Base-by-base conservation (phyloP, 2,888 invertebrate species). In the Cheilosia soror region DNA sequence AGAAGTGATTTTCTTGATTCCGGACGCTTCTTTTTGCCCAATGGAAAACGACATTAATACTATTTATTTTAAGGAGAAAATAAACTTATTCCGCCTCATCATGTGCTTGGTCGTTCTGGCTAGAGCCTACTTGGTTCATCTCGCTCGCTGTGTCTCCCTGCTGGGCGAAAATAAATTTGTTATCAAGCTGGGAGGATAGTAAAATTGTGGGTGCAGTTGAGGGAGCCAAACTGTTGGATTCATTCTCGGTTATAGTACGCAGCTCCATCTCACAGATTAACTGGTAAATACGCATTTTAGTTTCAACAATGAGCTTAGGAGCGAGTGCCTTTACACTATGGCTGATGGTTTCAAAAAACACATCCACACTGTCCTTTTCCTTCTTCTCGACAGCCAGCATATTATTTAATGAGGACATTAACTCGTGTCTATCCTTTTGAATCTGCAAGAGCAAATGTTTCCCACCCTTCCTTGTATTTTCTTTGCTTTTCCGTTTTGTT, bases 361-460 rank as follows among this genome's bases (percentile, higher is more conserved):
- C 57, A 62, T 89, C 89, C 1, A 89, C 90, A 55, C 90, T 90
- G 71, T 91, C 91, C 49, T 90, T 90, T n/a, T 86, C 82, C 15
- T 82, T 86, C 20, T 91, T 76, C 87, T 89, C 42, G 71, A 85
- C 0, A 87, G 78, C 53, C 49, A 78, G 69, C 3, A 91, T 87
- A 42, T 92, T 92, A n/a, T 91, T 90, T 42, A 91, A 92, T 4
- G 91, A 91, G 31, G 91, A 89, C 90, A 90, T 90, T 0, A 91
- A 62, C 27, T 92, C 92, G 55, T 89, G 90, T 65, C 91, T 91
- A 72, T 90, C 90, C 60, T 89, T 90, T 51, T 90, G 90, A 37
- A 90, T 90, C 80, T 90, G 90, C 87, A 90, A 87, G 2, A 90
- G 75, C 0, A 90, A 75, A 44, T 89, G 90, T 57, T 90, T 88